These are phyloP conservation scores for Vombatus ursinus DNA, from an alignment of 2,113 vertebrate genomes.

Conservation along the genomic window DNA sequence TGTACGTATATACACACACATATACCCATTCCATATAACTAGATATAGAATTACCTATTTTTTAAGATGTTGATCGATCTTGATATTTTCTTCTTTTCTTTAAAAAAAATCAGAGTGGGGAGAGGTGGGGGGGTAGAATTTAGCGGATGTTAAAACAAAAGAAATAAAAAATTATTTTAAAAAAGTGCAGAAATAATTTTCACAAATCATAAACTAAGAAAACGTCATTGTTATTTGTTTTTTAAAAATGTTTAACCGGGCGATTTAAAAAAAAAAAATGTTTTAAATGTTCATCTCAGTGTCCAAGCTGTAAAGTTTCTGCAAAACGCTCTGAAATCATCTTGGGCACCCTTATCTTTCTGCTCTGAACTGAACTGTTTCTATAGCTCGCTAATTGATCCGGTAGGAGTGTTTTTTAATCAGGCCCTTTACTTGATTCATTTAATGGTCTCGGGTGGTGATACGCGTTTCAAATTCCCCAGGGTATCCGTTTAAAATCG, in stretches of 20 bases:
- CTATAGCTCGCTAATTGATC: not conserved
- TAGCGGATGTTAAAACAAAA: not conserved
- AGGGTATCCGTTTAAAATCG: not conserved
- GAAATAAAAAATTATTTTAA: not conserved
- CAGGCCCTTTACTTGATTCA: not conserved
- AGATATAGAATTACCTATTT: not conserved
- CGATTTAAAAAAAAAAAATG: not conserved
- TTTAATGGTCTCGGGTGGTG: not conserved
- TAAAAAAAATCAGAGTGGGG: not conserved
- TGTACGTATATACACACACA: no score
- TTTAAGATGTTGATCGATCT: not conserved
- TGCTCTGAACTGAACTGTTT: not conserved
- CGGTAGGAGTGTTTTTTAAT: not conserved
- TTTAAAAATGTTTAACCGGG: not conserved
- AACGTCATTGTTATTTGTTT: no score
- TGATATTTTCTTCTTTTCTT: not conserved
- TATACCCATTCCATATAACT: not conserved
- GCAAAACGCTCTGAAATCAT: not conserved
- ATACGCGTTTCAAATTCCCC: not conserved
- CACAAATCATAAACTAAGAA: not conserved
- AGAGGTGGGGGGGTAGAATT: not conserved
- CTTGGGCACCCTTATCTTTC: not conserved
- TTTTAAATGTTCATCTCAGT: not conserved
- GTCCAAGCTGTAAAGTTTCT: not conserved
- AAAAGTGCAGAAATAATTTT: not conserved